Conservation (phyloP, 1,140 invertebrate genomes). For the Nilaparvata lugens region DNA sequence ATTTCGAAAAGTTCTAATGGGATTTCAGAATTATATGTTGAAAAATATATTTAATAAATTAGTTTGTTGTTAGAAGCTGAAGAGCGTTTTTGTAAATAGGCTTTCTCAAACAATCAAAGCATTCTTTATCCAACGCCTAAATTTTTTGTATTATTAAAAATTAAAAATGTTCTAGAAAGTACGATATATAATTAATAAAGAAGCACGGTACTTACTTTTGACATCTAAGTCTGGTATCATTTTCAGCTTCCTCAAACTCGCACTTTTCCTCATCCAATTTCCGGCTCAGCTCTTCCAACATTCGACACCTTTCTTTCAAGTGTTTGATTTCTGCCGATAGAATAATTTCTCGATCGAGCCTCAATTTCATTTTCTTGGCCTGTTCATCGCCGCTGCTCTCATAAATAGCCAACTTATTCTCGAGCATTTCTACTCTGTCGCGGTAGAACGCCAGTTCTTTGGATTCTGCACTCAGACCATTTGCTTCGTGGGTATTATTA, state of each 20-base stretch:
- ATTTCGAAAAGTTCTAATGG: too few relatives aligned
- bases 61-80: too few relatives aligned
- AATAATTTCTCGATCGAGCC: constrained; percentile 21
- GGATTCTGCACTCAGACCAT: constrained; percentile 7
- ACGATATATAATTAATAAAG: too few relatives aligned
- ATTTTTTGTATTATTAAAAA: too few relatives aligned
- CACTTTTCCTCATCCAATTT: constrained; percentile 35
- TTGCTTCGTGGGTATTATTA: not conserved
- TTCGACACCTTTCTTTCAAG: constrained; percentile 27
- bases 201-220: constrained; percentile 39
- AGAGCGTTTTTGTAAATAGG: too few relatives aligned
- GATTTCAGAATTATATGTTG: too few relatives aligned
- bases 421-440: constrained; percentile 22
- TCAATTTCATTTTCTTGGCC: constrained; percentile 17
- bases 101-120: too few relatives aligned
- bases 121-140: too few relatives aligned
- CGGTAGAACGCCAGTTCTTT: constrained; percentile 25
- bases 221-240: constrained; percentile 36
- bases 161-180: too few relatives aligned
- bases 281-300: constrained; percentile 31
- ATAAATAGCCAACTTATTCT: constrained; percentile 26
- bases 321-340: constrained; percentile 28
- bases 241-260: constrained; percentile 40
- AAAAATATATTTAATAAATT: too few relatives aligned
- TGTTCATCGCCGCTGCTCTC: constrained; percentile 23